Percentiles rank a stretch among this genome's conserved stretches.
These are phyloP conservation scores for Himalopsyche japonica DNA, from an alignment of 2,888 invertebrate species.

Conservation along the genomic window DNA sequence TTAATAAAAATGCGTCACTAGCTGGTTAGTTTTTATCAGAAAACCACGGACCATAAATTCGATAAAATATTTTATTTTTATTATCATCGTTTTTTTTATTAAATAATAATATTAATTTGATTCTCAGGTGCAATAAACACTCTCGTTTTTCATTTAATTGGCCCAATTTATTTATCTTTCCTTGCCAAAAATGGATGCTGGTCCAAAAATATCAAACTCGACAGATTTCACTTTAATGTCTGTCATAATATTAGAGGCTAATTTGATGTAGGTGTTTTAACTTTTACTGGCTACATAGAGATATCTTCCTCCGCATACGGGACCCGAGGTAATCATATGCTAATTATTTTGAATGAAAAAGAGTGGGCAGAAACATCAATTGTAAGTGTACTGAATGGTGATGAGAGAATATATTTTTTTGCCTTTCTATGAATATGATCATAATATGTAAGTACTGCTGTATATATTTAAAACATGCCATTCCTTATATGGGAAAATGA, in stretches of 20 bases:
- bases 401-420: not conserved
- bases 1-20: too few relatives aligned
- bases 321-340: not conserved
- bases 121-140: not conserved
- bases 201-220: not conserved
- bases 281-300: not conserved
- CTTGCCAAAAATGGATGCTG: not conserved
- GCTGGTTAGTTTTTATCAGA: too few relatives aligned
- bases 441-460: not conserved
- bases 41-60: too few relatives aligned
- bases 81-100: too few relatives aligned
- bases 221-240: not conserved
- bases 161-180: not conserved
- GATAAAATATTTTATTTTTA: too few relatives aligned
- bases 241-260: not conserved
- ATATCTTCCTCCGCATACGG: not conserved
- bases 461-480: not conserved
- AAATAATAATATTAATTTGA: too few relatives aligned
- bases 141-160: not conserved
- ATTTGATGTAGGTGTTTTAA: not conserved
- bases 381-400: not conserved
- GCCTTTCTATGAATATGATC: not conserved
- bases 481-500: not conserved
- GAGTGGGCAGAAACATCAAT: not conserved
- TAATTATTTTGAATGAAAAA: not conserved